phyloP scores from a whole-genome alignment of 2,888 invertebrate species.

The Harmothoe impar region DNA sequence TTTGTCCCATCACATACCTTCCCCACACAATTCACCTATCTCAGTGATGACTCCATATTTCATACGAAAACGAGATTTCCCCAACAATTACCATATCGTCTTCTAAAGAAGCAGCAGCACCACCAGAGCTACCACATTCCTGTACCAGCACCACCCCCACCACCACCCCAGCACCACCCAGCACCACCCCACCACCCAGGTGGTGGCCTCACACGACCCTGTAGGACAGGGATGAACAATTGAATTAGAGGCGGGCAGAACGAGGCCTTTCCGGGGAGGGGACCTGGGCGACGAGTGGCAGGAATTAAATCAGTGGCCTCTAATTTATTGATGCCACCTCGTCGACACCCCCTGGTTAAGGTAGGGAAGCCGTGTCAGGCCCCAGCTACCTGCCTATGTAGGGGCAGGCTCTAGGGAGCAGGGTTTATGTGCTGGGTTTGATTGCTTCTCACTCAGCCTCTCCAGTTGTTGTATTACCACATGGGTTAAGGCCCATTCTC shows the following conservation, averaged over 20 bases:
- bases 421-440: neutral
- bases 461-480: neutral
- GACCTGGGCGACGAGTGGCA: constrained; percentile 8
- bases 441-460: neutral
- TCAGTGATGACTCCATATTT: too few species aligned
- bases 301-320: constrained; percentile 35
- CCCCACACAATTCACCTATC: too few species aligned
- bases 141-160: neutral
- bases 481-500: neutral
- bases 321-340: constrained; percentile 35
- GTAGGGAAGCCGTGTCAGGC: neutral
- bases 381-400: neutral
- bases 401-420: neutral
- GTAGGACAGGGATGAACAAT: constrained; percentile 22
- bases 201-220: constrained; percentile 18
- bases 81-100: too few species aligned
- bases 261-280: neutral
- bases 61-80: too few species aligned
- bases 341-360: neutral
- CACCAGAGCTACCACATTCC: too few species aligned
- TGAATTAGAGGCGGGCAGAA: neutral
- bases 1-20: too few species aligned
- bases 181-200: neutral
- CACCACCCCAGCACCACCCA: neutral
- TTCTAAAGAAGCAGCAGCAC: too few species aligned